These are phyloP conservation scores for Synergus japonicus DNA, from an alignment of 2,888 invertebrate species.

Conservation along the genomic window DNA sequence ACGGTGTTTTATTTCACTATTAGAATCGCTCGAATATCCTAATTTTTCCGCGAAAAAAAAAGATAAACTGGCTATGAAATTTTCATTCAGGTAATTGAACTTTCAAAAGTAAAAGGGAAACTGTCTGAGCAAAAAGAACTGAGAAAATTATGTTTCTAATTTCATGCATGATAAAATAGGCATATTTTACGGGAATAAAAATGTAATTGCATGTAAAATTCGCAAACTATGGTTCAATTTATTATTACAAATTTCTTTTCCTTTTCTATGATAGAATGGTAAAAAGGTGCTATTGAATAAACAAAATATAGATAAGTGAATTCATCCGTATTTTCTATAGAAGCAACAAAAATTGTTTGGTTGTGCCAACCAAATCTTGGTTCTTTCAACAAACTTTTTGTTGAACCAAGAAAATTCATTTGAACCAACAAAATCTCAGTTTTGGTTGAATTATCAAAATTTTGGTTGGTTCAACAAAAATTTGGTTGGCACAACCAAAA, in stretches of 20 bases:
- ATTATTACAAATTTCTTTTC: background rate
- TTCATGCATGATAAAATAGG: background rate
- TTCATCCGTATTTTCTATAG: background rate
- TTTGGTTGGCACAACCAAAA: too few relatives aligned
- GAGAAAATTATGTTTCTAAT: background rate
- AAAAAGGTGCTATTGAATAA: too few relatives aligned
- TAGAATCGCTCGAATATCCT: background rate
- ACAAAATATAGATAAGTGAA: too few relatives aligned
- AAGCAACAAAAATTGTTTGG: too few relatives aligned
- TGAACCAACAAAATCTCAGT: too few relatives aligned
- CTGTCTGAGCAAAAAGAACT: background rate
- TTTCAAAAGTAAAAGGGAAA: background rate
- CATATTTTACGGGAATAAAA: background rate
- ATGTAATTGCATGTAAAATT: background rate
- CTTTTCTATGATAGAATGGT: background rate
- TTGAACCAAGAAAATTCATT: too few relatives aligned
- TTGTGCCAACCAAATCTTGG: too few relatives aligned
- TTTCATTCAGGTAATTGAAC: background rate
- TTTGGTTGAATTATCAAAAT: too few relatives aligned
- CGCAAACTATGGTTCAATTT: background rate
- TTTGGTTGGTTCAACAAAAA: too few relatives aligned
- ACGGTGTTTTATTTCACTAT: slow-evolving; percentile 5
- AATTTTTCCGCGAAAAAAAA: background rate
- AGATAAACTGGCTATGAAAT: background rate
- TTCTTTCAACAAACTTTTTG: too few relatives aligned